phyloP scores from a whole-genome alignment of 2,797 vertebrate species.

The Valencia hispanica region DNA sequence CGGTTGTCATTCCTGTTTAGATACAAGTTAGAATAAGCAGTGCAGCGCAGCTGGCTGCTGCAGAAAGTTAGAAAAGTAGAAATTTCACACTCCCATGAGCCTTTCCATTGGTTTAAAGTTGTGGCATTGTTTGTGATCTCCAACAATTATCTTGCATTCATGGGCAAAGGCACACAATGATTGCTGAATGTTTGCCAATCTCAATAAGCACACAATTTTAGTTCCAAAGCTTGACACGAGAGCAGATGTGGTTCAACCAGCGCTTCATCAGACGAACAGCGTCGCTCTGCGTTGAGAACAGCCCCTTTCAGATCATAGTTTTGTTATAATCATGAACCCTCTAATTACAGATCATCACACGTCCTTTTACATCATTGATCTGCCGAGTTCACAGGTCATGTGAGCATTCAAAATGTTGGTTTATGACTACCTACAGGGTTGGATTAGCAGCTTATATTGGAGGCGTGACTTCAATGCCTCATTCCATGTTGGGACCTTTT shows the following conservation, averaged over 20 bases:
- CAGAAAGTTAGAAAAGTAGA: background rate
- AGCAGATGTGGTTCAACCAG: background rate
- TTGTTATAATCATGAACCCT: background rate
- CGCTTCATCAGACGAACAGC: no score
- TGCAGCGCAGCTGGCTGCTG: background rate
- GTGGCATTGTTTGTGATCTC: background rate
- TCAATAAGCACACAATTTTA: background rate
- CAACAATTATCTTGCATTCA: background rate
- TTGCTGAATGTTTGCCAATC: background rate
- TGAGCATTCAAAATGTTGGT: background rate
- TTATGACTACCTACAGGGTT: background rate
- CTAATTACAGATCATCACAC: background rate
- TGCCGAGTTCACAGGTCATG: background rate
- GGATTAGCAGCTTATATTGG: background rate
- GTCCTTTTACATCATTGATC: background rate
- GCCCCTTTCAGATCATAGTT: background rate
- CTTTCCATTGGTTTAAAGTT: background rate
- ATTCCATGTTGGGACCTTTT: no score
- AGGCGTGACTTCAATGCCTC: background rate
- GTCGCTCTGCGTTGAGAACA: background rate
- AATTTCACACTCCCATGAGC: background rate
- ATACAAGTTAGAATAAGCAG: background rate
- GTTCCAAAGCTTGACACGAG: background rate
- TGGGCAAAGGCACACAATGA: background rate
- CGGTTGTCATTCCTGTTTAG: background rate